phyloP scores from a whole-genome alignment of 2,113 vertebrate genomes.

The Erythrolamprus reginae region DNA sequence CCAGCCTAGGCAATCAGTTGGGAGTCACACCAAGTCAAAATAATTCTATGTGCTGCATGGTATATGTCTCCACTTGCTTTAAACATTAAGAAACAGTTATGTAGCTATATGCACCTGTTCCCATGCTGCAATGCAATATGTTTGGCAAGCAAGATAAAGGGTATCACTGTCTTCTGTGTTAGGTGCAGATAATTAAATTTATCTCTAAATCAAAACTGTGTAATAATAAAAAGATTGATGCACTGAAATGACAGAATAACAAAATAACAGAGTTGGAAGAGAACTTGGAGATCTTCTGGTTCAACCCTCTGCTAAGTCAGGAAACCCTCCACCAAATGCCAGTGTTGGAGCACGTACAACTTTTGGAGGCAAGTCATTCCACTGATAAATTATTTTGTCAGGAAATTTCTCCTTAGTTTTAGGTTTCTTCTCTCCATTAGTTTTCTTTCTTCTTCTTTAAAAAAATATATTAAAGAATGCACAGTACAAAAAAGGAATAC shows the following conservation, averaged over 20 bases:
- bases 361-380: background rate
- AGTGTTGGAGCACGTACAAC: background rate
- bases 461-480: no score
- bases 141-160: background rate
- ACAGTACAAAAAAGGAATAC: no score
- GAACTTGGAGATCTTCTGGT: background rate
- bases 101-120: background rate
- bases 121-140: background rate
- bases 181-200: background rate
- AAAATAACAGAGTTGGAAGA: background rate
- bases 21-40: background rate
- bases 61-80: background rate
- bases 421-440: background rate
- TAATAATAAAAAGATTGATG: slow-evolving; percentile 1
- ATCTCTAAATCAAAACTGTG: background rate
- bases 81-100: background rate
- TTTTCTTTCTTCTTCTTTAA: no score
- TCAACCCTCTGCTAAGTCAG: background rate
- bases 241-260: background rate
- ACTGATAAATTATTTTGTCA: background rate
- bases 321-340: background rate
- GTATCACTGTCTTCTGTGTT: background rate
- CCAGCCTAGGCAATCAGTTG: background rate
- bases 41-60: background rate
- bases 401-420: background rate